Percentiles rank a stretch among this genome's conserved stretches.
Conservation (phyloP, 2,113 vertebrate genomes). For the Anarhynchus alexandrinus region DNA sequence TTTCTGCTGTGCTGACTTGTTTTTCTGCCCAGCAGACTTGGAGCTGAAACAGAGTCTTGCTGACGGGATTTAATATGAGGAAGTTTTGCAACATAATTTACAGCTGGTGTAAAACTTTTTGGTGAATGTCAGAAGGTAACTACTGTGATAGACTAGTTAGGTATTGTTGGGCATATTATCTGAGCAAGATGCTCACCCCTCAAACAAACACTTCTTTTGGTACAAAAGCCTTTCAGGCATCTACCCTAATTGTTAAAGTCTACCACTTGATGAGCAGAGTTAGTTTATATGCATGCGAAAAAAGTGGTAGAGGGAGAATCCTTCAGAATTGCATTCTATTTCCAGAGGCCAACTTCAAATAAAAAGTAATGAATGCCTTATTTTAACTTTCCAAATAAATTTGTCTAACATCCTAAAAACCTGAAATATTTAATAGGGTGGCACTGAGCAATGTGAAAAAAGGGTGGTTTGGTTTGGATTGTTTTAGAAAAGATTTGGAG, state of each 20-base stretch:
- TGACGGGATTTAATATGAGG: conserved; percentile 64
- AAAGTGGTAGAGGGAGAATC: background rate
- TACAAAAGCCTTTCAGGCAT: conserved; percentile 4
- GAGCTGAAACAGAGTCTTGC: conserved; percentile 29
- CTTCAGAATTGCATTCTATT: background rate
- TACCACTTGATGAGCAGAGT: background rate
- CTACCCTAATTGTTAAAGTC: conserved; percentile 11
- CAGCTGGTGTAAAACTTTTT: conserved; percentile 49
- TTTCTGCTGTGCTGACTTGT: conserved; percentile 56
- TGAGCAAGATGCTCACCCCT: conserved; percentile 32
- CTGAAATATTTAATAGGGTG: background rate
- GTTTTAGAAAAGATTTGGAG: background rate
- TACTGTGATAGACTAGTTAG: conserved; percentile 2
- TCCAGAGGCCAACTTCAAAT: conserved; percentile 33
- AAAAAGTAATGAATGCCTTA: conserved; percentile 42
- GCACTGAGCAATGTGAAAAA: background rate
- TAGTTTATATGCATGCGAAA: background rate
- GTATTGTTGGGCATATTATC: background rate
- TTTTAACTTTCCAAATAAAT: conserved; percentile 37
- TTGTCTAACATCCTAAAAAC: background rate
- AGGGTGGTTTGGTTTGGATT: background rate
- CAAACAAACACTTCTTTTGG: conserved; percentile 22
- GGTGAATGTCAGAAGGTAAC: conserved; percentile 35
- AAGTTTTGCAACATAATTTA: conserved; percentile 74
- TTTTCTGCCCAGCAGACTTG: conserved; percentile 2